Conservation (phyloP, 2,797 vertebrate genomes). For the Argentina silus region DNA sequence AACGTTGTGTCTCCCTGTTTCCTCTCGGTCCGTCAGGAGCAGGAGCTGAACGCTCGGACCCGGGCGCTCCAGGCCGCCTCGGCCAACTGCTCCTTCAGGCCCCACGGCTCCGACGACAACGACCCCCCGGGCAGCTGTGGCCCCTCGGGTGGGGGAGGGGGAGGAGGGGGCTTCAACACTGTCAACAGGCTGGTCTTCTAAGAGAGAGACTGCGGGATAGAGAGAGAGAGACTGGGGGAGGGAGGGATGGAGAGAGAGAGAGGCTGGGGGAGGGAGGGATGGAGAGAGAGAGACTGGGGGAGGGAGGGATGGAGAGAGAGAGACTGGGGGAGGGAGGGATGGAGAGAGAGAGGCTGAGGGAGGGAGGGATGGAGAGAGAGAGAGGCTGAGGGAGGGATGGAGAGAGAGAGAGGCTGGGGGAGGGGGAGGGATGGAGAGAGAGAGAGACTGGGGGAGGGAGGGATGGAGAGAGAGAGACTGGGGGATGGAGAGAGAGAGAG, state of each 20-base stretch:
- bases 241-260: background rate
- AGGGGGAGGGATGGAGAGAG: background rate
- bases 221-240: background rate
- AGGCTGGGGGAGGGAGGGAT: background rate
- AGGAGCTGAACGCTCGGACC: slow-evolving; percentile 94
- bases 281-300: background rate
- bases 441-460: too few species aligned
- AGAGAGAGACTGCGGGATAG: slow-evolving; percentile 45
- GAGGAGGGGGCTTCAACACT: slow-evolving; percentile 92
- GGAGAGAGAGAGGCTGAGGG: background rate
- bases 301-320: background rate
- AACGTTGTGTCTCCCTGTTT: background rate
- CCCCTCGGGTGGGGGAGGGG: slow-evolving; percentile 91
- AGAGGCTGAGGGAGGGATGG: slow-evolving; percentile 12
- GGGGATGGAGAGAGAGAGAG: background rate
- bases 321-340: background rate
- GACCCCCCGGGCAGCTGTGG: slow-evolving; percentile 97
- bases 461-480: slow-evolving; percentile 44
- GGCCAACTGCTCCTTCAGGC: slow-evolving; percentile 93
- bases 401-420: background rate
- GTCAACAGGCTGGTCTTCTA: slow-evolving; percentile 95
- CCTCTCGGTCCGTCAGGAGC: slow-evolving; percentile 81
- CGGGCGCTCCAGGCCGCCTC: slow-evolving; percentile 94
- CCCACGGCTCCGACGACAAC: slow-evolving; percentile 96
- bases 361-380: slow-evolving; percentile 42